Conservation (phyloP, 1,140 invertebrate species). For the Palaemon carinicauda region DNA sequence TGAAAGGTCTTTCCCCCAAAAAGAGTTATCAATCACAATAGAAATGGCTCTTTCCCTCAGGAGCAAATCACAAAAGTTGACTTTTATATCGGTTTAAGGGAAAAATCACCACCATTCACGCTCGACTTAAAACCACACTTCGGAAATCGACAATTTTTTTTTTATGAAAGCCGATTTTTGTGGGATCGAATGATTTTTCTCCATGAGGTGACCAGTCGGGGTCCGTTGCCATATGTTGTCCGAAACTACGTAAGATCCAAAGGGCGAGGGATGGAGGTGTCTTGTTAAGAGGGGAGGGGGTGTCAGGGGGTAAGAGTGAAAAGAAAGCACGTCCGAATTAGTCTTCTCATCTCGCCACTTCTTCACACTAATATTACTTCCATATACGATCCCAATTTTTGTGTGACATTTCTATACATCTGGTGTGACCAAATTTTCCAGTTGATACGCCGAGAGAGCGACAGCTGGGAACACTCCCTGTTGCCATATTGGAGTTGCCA, state of each 20-base stretch:
- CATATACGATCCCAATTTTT: slow-evolving; percentile 52
- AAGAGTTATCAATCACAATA: not conserved
- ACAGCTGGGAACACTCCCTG: slow-evolving; percentile 2
- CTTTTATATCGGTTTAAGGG: too few relatives aligned
- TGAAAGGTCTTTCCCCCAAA: too few relatives aligned
- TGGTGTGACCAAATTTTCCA: slow-evolving; percentile 50
- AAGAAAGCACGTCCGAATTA: not conserved
- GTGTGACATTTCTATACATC: slow-evolving; percentile 54
- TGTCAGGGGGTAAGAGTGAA: not conserved
- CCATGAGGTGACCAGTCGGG: too few relatives aligned
- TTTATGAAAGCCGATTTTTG: too few relatives aligned
- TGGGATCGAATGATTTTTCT: too few relatives aligned
- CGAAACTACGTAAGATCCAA: not conserved
- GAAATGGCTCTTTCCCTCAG: too few relatives aligned
- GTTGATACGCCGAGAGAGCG: not conserved
- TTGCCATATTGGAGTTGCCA: not conserved
- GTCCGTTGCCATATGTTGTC: too few relatives aligned
- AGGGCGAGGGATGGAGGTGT: not conserved
- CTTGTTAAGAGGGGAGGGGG: not conserved
- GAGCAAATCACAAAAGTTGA: too few relatives aligned
- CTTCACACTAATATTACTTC: slow-evolving; percentile 53
- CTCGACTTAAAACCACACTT: too few relatives aligned
- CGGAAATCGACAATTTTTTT: too few relatives aligned
- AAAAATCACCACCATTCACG: too few relatives aligned
- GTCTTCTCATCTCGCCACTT: slow-evolving; percentile 4